Percentiles rank a stretch among this genome's conserved stretches.
These are phyloP conservation scores for Meandrina meandrites DNA, from an alignment of 92 coral and sea anemone genomes.

Conservation along the genomic window DNA sequence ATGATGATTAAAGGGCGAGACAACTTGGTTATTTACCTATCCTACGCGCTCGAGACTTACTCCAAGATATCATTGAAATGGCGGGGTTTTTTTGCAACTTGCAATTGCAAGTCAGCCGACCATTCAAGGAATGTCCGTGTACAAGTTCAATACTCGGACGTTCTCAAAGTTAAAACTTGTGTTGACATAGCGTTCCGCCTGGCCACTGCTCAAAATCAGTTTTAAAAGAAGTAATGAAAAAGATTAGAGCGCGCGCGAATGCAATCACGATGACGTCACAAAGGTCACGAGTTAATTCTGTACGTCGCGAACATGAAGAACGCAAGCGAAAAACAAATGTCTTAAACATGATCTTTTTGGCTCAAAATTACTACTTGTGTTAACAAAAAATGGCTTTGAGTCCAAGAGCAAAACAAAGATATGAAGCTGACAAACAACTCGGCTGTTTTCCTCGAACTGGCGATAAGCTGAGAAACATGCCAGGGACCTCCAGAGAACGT, in stretches of 20 bases:
- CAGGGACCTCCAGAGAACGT: slow-evolving; percentile 9
- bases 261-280: slow-evolving; percentile 27
- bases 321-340: neutral
- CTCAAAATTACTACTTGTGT: neutral
- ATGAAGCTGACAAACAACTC: slow-evolving; percentile 19
- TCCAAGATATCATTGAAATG: too few relatives aligned
- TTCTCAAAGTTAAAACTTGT: neutral
- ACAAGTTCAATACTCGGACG: neutral
- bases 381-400: slow-evolving; percentile 20
- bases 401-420: slow-evolving; percentile 21
- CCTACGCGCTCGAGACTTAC: too few relatives aligned
- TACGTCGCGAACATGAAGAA: neutral
- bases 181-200: neutral
- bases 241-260: slow-evolving; percentile 15
- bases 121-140: neutral
- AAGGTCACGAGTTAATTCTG: neutral
- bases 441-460: slow-evolving; percentile 46
- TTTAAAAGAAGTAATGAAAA: too few relatives aligned
- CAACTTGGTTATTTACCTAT: too few relatives aligned
- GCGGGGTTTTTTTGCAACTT: too few relatives aligned
- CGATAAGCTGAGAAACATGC: neutral
- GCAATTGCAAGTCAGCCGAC: neutral
- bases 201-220: neutral
- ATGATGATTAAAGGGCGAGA: too few relatives aligned
- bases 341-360: neutral